Evolutionary conservation across 2,797 vertebrate genomes (phyloP).

Genomic region (Ceryle rudis): DNA sequence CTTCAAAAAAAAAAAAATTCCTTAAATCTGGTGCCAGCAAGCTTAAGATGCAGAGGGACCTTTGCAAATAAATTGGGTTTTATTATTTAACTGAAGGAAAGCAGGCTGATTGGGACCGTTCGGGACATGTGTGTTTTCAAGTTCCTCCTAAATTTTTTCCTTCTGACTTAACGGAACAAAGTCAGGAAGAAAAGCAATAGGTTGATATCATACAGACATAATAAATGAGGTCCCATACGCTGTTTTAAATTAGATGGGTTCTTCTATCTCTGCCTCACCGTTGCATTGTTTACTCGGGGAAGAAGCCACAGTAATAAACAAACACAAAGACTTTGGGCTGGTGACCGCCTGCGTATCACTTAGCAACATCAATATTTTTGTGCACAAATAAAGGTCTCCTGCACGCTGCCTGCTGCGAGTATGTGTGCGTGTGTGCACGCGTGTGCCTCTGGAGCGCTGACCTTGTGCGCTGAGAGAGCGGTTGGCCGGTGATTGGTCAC

Average conservation of each 20-base stretch:
- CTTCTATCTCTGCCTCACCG: constrained; percentile 13
- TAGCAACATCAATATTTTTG: constrained; percentile 83
- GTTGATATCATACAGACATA: constrained; percentile 37
- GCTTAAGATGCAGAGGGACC: background rate
- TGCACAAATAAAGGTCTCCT: constrained; percentile 77
- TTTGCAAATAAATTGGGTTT: background rate
- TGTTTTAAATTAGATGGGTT: constrained; percentile 39
- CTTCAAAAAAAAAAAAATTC: background rate
- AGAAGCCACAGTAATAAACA: constrained; percentile 64
- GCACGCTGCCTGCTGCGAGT: constrained; percentile 4
- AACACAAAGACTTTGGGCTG: constrained; percentile 55
- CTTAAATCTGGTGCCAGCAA: background rate
- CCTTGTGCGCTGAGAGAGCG: constrained; percentile 63
- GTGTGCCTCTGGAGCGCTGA: constrained; percentile 46
- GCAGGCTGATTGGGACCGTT: background rate
- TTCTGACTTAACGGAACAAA: constrained; percentile 6
- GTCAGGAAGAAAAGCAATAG: background rate
- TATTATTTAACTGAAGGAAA: background rate
- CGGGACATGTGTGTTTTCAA: background rate
- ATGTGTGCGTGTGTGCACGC: background rate
- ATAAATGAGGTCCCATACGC: constrained; percentile 35
- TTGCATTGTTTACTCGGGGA: constrained; percentile 66
- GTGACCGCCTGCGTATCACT: constrained; percentile 61
- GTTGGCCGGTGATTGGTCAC: constrained; percentile 65
- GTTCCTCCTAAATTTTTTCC: constrained; percentile 34